These are phyloP conservation scores for Orthosia gracilis DNA, from an alignment of 2,888 invertebrate species.

Conservation along the genomic window DNA sequence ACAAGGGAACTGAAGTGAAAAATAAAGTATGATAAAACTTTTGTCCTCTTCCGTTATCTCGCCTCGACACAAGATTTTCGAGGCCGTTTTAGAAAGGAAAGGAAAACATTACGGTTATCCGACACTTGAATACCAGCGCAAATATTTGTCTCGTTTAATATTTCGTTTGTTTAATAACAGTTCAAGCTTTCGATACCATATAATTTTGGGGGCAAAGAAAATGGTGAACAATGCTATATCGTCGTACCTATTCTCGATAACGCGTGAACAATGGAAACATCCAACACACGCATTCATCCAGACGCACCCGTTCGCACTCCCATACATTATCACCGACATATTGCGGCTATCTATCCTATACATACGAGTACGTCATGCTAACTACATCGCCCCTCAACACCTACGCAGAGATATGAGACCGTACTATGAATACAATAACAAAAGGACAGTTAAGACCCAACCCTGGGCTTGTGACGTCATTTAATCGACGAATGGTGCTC, in stretches of 20 bases:
- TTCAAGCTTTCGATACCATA: background rate
- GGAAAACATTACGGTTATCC: slow-evolving; percentile 50
- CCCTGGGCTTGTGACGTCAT: slow-evolving; percentile 71
- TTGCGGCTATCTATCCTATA: slow-evolving; percentile 44
- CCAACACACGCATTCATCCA: slow-evolving; percentile 33
- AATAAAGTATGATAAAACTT: slow-evolving; percentile 66
- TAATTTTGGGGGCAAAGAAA: slow-evolving; percentile 12
- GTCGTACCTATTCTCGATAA: slow-evolving; percentile 26
- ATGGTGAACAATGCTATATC: slow-evolving; percentile 1
- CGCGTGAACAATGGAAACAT: slow-evolving; percentile 46
- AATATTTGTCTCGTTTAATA: slow-evolving; percentile 26
- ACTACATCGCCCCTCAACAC: slow-evolving; percentile 43
- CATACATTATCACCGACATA: slow-evolving; percentile 61
- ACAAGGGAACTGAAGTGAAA: slow-evolving; percentile 56
- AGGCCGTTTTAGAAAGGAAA: slow-evolving; percentile 44
- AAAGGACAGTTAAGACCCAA: slow-evolving; percentile 75
- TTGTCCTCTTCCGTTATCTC: slow-evolving; percentile 58
- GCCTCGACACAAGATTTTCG: slow-evolving; percentile 59
- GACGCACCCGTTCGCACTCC: slow-evolving; percentile 39
- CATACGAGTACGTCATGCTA: slow-evolving; percentile 40
- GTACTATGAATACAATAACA: slow-evolving; percentile 68
- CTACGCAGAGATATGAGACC: slow-evolving; percentile 53
- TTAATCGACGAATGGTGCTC: slow-evolving; percentile 83
- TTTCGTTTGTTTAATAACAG: slow-evolving; percentile 20
- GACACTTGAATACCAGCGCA: slow-evolving; percentile 32